These are phyloP conservation scores for Cacatua alba DNA, from an alignment of 2,113 vertebrate genomes.

Conservation along the genomic window DNA sequence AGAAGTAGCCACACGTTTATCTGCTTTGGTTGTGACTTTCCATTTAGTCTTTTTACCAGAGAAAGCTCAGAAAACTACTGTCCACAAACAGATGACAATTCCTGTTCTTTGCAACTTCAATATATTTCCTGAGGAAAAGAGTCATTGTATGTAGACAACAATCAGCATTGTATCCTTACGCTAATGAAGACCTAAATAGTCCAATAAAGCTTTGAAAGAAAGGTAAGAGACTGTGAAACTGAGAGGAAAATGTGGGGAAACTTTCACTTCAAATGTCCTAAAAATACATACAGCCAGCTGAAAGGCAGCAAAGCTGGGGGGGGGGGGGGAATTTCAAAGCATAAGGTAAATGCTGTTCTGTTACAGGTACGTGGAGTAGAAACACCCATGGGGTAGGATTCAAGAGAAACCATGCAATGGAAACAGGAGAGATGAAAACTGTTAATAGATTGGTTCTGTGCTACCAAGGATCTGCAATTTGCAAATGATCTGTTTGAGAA, in stretches of 20 bases:
- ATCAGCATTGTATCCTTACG: neutral
- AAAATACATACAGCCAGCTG: neutral
- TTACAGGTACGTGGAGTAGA: neutral
- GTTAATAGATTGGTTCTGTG: neutral
- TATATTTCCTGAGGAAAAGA: neutral
- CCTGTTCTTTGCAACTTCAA: neutral
- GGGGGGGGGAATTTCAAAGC: neutral
- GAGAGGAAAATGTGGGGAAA: neutral
- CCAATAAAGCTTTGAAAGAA: neutral
- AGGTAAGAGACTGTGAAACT: neutral
- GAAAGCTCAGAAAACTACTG: neutral
- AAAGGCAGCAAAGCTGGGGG: neutral
- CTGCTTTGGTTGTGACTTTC: neutral
- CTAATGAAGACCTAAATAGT: neutral
- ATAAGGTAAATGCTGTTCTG: neutral
- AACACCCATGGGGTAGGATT: neutral
- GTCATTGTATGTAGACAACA: neutral
- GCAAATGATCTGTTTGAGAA: neutral
- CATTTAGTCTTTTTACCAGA: neutral
- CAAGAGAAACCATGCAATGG: neutral
- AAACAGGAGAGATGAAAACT: neutral
- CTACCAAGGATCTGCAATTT: neutral
- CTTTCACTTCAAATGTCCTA: neutral
- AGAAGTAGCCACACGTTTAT: neutral
- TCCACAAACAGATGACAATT: neutral